These are phyloP conservation scores for Ctenomys sociabilis DNA, from an alignment of 2,113 vertebrate species.

Conservation along the genomic window DNA sequence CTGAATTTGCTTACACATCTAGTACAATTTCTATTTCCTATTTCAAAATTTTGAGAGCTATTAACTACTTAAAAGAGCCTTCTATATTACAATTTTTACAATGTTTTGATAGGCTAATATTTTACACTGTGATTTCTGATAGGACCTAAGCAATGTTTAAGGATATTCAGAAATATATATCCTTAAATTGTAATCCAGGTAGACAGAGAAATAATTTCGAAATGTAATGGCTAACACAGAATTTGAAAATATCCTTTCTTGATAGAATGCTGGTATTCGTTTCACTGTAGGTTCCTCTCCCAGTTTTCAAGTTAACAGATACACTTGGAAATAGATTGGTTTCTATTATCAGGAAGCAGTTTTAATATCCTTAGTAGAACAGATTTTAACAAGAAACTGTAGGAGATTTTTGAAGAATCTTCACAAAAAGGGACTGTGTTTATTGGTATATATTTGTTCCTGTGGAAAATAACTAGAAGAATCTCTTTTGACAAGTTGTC, in stretches of 20 bases:
- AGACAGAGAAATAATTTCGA: neutral
- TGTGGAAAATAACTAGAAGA: neutral
- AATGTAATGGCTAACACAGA: neutral
- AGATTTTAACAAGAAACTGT: constrained; percentile 31
- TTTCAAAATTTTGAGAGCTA: neutral
- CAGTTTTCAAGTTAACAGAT: constrained; percentile 1
- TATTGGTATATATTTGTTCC: neutral
- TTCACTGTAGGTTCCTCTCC: neutral
- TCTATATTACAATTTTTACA: neutral
- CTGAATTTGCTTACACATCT: neutral
- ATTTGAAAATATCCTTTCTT: neutral
- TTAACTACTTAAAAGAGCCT: neutral
- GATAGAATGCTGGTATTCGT: neutral
- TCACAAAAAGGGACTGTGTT: neutral
- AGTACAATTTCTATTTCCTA: neutral
- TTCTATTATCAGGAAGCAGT: neutral
- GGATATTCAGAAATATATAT: neutral
- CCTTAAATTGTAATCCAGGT: neutral
- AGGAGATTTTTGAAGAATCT: neutral
- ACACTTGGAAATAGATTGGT: neutral
- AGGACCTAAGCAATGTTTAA: neutral
- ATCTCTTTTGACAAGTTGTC: neutral
- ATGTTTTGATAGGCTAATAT: neutral
- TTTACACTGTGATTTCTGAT: neutral
- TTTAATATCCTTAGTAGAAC: neutral